Base-by-base conservation (phyloP, 1,140 invertebrate species). In the Copidosoma floridanum region DNA sequence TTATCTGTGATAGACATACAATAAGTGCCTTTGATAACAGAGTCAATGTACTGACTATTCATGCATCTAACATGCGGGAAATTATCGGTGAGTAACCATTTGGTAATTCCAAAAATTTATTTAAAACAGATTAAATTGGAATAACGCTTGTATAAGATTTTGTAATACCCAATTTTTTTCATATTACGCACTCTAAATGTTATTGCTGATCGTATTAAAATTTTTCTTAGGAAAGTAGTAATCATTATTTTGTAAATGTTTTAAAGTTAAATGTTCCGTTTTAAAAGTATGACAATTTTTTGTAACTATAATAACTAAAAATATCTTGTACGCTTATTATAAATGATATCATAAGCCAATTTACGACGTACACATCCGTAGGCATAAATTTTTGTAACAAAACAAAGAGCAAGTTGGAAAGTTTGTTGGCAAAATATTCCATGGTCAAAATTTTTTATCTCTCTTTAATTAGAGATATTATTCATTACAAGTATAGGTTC, bases 31-130 rank as follows among this genome's bases (percentile, higher is more conserved):
- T 59, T 52, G 23, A 56, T 48, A 12, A 62, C 51, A 7, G 48
- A 57, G 16, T 38, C 24, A 27, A 57, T 47, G 20, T 18, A 4
- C 4, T 8, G 27, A 32, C 48, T 37, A 32, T 51, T 12, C 18
- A 46, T 18, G 14, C 46, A 35, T 11, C 27, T 52, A 7, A 54
- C 16, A 61, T 54, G 38, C 55, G 8, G 18, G 21, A 0, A 27
- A 58, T n/a, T n/a, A 54, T 56, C 21, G 8, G 18, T 14, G 47
- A 20, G 14, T 58, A 43, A 11, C 61, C 12, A 51, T 58, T 11
- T 18, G 54, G 54, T 21, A 65, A 51, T 46, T 65, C 23, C 32
- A 59, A 62, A 55, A 58, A 65, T 32, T 54, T 38, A 26, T 56
- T 50, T 32, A 65, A 27, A 12, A 65, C 64, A 21, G 18, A 11